These are phyloP conservation scores for Tenthredo distinguenda DNA, from an alignment of 2,888 invertebrate genomes.

Conservation along the genomic window DNA sequence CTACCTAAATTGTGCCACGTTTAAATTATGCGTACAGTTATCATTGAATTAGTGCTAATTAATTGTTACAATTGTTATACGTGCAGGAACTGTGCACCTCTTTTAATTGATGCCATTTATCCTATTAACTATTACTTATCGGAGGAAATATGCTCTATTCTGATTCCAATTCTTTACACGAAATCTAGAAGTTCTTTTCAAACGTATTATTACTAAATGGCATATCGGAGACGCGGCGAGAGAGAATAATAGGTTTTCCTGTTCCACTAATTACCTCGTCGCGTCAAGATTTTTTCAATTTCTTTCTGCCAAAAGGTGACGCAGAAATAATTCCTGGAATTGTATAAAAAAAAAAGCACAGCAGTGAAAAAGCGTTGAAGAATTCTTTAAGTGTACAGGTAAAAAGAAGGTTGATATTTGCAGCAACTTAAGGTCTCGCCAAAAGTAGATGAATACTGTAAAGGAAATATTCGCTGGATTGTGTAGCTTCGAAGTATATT, in stretches of 20 bases:
- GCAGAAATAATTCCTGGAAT: neutral
- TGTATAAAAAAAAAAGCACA: neutral
- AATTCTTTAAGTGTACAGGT: neutral
- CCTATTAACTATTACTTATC: neutral
- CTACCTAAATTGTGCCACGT: slow-evolving; percentile 50
- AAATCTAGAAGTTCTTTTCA: neutral
- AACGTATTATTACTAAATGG: neutral
- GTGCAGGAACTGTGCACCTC: neutral
- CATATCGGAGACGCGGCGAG: slow-evolving; percentile 7
- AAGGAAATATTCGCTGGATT: neutral
- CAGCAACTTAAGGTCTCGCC: neutral
- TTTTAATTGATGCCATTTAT: neutral
- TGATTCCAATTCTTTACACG: neutral
- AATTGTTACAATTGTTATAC: slow-evolving; percentile 4
- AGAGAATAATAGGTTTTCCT: neutral
- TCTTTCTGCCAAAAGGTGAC: neutral
- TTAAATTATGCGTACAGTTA: slow-evolving; percentile 11
- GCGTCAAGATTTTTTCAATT: neutral
- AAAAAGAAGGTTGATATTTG: neutral
- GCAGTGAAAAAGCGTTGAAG: neutral
- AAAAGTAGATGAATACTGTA: neutral
- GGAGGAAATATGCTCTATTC: neutral
- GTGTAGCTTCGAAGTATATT: neutral
- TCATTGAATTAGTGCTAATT: slow-evolving; percentile 43
- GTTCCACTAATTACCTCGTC: neutral